These are phyloP conservation scores for Athalia rosae DNA, from an alignment of 2,888 invertebrate species.

Conservation along the genomic window DNA sequence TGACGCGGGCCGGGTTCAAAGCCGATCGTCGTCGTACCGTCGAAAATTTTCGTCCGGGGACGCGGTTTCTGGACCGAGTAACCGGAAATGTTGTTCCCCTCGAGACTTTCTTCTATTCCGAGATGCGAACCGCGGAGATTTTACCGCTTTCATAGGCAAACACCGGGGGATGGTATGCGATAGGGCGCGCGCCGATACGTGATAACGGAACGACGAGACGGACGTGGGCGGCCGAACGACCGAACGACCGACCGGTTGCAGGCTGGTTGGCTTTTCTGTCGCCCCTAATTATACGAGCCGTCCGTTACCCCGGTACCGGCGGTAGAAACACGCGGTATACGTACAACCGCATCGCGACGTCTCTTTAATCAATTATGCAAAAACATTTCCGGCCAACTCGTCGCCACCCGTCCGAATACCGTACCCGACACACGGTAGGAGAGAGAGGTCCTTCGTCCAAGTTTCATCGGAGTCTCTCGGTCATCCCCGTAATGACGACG, in stretches of 20 bases:
- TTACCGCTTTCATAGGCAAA: not conserved
- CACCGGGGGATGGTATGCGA: too few species aligned
- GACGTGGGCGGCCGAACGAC: not conserved
- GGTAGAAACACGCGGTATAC: conserved; percentile 12
- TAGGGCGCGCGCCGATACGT: too few species aligned
- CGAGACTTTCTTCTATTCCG: too few species aligned
- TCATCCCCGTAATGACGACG: too few species aligned
- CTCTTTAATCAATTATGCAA: conserved; percentile 74
- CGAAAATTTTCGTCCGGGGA: too few species aligned
- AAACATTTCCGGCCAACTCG: conserved; percentile 62
- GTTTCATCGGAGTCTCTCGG: too few species aligned
- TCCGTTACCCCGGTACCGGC: conserved; percentile 2
- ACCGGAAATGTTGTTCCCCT: too few species aligned
- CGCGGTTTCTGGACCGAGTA: too few species aligned
- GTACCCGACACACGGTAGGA: too few species aligned
- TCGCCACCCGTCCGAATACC: not conserved
- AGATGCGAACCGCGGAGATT: not conserved
- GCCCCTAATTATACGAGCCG: conserved; percentile 32
- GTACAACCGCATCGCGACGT: conserved; percentile 47
- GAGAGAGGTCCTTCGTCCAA: too few species aligned
- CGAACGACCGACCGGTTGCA: not conserved
- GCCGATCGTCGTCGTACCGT: too few species aligned
- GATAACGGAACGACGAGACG: not conserved
- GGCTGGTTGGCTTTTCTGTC: conserved; percentile 2
- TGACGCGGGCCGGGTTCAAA: too few species aligned